Evolutionary conservation across 2,888 invertebrate species (phyloP), one percentile per base, ranked within the genome.

Genomic region (Napeogenes sylphis): DNA sequence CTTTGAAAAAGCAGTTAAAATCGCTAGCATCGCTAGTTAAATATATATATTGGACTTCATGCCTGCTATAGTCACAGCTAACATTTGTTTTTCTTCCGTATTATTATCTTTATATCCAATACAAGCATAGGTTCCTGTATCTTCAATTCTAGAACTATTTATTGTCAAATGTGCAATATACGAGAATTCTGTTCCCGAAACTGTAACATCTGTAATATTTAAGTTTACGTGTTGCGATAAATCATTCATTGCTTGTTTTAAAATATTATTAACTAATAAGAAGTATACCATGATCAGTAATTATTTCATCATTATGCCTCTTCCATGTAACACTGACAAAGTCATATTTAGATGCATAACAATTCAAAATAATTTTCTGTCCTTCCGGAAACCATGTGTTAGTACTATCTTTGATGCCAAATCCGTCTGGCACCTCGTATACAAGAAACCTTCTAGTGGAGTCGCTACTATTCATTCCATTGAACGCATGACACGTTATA

Each of bases 291-390:
- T 68, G 71, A 46, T 66, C 68, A 67, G 46, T 67, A 30, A 64
- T 65, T 60, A 68, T 68, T 3, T 66, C 71, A 35, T 78, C 68
- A 21, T 65, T 66, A 33, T 51, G 51, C 51, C 74, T 74, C 4
- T 70, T 46, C 90, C 90, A 90, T n/a, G 78, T 77, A 0, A 87
- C 78, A 62, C 76, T 79, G 2, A 57, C 30, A 66, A 78, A 89
- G 13, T 83, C 75, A 64, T 84, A 82, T 66, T 72, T 77, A 0
- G 89, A 88, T 42, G 85, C 90, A 42, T 82, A 68, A 68, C 90
- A 90, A 58, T 75, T 76, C 4, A 84, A 54, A 6, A 64, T 67
- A 2, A 84, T 77, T 6, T 71, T 68, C 12, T 82, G 71, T 32
- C 77, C 73, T 71, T 87, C 77, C 2, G 81, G 64, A 61, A 78